Evolutionary conservation across 2,888 invertebrate genomes (phyloP).

Genomic region (Eristalis pertinax): DNA sequence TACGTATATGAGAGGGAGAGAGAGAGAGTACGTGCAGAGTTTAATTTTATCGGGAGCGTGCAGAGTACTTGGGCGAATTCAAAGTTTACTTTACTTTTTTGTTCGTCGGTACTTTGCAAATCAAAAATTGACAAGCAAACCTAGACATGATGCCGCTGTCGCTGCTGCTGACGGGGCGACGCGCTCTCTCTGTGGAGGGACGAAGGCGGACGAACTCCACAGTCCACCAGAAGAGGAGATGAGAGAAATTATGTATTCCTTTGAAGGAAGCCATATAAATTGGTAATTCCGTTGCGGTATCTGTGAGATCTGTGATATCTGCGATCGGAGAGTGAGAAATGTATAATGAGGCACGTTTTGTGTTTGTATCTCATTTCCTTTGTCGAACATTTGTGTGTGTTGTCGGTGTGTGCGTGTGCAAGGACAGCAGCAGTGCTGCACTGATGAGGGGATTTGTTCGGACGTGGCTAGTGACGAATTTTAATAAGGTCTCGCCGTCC

Average conservation of each 20-base stretch:
- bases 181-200: too few relatives aligned
- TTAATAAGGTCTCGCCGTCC: background rate
- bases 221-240: too few relatives aligned
- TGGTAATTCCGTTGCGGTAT: slow-evolving; percentile 49
- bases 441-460: background rate
- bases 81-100: slow-evolving; percentile 6
- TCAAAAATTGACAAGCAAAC: slow-evolving; percentile 50
- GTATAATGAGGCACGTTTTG: slow-evolving; percentile 43
- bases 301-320: slow-evolving; percentile 35
- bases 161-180: background rate
- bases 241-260: slow-evolving; percentile 48
- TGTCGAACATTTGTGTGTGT: background rate
- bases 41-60: slow-evolving; percentile 57
- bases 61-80: slow-evolving; percentile 39
- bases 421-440: background rate
- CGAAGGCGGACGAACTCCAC: background rate
- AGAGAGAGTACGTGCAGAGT: slow-evolving; percentile 47
- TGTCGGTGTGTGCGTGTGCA: background rate
- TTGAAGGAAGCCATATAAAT: slow-evolving; percentile 54
- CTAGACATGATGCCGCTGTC: background rate
- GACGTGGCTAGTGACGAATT: background rate
- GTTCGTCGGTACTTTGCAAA: slow-evolving; percentile 27
- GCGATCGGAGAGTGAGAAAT: slow-evolving; percentile 37
- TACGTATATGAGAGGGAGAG: background rate
- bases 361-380: background rate